These are phyloP conservation scores for Lomographa bimaculata DNA, from an alignment of 2,888 invertebrate genomes.

Conservation along the genomic window DNA sequence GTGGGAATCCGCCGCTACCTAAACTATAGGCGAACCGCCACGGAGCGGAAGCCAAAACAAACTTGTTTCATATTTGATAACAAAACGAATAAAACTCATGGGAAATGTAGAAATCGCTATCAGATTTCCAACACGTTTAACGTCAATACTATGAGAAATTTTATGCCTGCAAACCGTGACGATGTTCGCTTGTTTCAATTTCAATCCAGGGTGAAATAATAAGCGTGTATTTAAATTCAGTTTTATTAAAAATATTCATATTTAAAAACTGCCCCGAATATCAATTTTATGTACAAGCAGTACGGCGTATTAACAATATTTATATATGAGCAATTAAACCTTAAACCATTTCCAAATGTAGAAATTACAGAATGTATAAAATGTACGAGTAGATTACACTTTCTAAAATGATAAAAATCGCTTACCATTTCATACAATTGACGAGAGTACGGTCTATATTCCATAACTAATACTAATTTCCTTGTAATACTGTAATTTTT, in stretches of 20 bases:
- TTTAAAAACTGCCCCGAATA: constrained; percentile 65
- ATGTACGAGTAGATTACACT: constrained; percentile 53
- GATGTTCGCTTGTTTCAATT: neutral
- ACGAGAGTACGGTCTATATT: constrained; percentile 42
- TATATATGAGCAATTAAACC: constrained; percentile 52
- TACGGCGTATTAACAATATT: constrained; percentile 42
- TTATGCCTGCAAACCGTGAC: too few species aligned
- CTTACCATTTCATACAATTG: constrained; percentile 27
- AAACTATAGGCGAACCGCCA: constrained; percentile 7
- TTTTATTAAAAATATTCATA: constrained; percentile 80
- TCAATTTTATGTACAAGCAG: constrained; percentile 43
- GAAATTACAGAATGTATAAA: constrained; percentile 69
- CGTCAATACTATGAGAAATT: too few species aligned
- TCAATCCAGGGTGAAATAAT: constrained; percentile 10
- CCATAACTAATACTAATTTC: constrained; percentile 61
- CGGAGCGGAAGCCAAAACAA: constrained; percentile 13
- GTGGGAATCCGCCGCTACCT: constrained; percentile 28
- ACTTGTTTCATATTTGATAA: neutral
- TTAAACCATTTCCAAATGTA: constrained; percentile 61
- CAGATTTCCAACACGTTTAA: too few species aligned
- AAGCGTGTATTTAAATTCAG: constrained; percentile 57
- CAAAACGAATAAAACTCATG: too few species aligned
- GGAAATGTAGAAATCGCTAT: too few species aligned
- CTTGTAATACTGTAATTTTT: constrained; percentile 73
- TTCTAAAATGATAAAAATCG: constrained; percentile 49